These are phyloP conservation scores for Diadegma fenestrale DNA, from an alignment of 2,888 invertebrate species.

Conservation along the genomic window DNA sequence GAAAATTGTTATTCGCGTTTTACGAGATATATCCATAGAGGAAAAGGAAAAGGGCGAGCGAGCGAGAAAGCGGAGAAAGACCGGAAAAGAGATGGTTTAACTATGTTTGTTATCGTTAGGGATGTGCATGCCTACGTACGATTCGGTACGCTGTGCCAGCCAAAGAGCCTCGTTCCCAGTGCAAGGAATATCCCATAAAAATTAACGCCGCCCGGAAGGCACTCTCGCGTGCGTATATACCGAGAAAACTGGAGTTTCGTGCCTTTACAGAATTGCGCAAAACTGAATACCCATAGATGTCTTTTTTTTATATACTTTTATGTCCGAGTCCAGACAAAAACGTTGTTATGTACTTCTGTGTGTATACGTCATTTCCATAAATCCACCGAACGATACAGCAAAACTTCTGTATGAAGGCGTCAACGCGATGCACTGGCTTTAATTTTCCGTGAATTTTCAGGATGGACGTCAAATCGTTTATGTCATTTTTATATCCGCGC, in stretches of 20 bases:
- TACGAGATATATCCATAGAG: slow-evolving; percentile 22
- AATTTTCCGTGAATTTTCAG: slow-evolving; percentile 34
- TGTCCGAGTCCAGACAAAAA: background rate
- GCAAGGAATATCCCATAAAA: slow-evolving; percentile 75
- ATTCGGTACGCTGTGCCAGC: slow-evolving; percentile 27
- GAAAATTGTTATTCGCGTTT: slow-evolving; percentile 55
- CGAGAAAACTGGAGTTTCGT: slow-evolving; percentile 50
- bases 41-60: background rate
- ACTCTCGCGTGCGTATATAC: slow-evolving; percentile 61
- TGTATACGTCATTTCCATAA: background rate
- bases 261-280: slow-evolving; percentile 35
- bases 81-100: slow-evolving; percentile 25
- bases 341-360: background rate
- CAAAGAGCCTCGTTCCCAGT: slow-evolving; percentile 32
- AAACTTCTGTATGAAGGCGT: slow-evolving; percentile 39
- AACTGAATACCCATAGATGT: background rate
- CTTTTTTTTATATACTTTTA: background rate
- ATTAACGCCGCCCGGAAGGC: slow-evolving; percentile 74
- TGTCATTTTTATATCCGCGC: slow-evolving; percentile 12
- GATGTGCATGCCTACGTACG: slow-evolving; percentile 23
- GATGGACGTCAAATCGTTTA: slow-evolving; percentile 15
- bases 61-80: background rate
- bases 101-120: slow-evolving; percentile 44
- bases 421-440: slow-evolving; percentile 40
- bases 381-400: slow-evolving; percentile 15